phyloP scores from a whole-genome alignment of 2,113 vertebrate species.

The Syngnathus floridae region DNA sequence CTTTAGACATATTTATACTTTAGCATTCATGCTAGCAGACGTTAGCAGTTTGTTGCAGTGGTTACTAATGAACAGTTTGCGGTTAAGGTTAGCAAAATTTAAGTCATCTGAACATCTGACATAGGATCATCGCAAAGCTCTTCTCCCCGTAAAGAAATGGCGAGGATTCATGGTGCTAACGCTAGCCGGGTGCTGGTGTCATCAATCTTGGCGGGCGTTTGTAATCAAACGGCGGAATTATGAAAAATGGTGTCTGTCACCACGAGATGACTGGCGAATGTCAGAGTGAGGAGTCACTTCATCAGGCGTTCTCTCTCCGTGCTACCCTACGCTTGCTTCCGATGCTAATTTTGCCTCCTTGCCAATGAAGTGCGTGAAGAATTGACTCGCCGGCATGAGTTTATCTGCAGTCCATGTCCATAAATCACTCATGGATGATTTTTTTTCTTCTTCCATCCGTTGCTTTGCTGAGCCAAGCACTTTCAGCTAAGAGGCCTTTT shows the following conservation, averaged over 20 bases:
- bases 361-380: conserved; percentile 7
- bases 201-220: conserved; percentile 61
- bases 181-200: conserved; percentile 44
- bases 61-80: background rate
- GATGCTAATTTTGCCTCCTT: conserved; percentile 37
- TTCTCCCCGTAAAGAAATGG: background rate
- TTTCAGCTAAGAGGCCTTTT: conserved; percentile 17
- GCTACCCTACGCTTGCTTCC: conserved; percentile 9
- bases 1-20: background rate
- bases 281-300: conserved; percentile 43
- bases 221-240: conserved; percentile 67
- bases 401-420: conserved; percentile 35
- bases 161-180: conserved; percentile 16
- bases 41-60: background rate
- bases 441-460: conserved; percentile 1
- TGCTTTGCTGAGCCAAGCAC: conserved; percentile 44
- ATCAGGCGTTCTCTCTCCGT: background rate
- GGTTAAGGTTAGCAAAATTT: no score
- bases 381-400: conserved; percentile 6
- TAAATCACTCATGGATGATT: conserved; percentile 49
- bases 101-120: background rate
- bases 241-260: conserved; percentile 72
- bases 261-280: conserved; percentile 39
- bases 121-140: background rate
- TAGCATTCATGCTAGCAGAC: background rate